Conservation (phyloP, 2,888 invertebrate genomes). For the Pollenia amentaria region DNA sequence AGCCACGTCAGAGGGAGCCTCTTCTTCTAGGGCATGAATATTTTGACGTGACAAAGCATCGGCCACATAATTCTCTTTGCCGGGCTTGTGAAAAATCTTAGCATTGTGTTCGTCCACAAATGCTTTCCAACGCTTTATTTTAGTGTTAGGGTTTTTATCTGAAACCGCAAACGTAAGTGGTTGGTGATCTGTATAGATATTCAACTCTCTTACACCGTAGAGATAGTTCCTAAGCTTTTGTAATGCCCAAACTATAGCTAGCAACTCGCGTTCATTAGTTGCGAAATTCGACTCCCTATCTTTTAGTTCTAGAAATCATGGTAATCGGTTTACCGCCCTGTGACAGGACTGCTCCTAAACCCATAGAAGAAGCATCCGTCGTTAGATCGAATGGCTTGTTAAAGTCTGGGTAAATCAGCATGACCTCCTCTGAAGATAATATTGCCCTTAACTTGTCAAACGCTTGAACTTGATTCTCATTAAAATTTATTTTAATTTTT, state of each 20-base stretch:
- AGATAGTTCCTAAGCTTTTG: too few species aligned
- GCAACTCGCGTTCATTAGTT: slow-evolving; percentile 1
- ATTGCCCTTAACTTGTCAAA: slow-evolving; percentile 64
- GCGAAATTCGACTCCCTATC: background rate
- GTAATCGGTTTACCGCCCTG: slow-evolving; percentile 30
- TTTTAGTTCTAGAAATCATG: slow-evolving; percentile 21
- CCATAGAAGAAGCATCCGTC: slow-evolving; percentile 49
- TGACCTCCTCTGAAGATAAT: slow-evolving; percentile 57
- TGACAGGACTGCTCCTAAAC: slow-evolving; percentile 58
- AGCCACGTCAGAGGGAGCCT: background rate
- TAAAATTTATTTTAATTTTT: slow-evolving; percentile 45
- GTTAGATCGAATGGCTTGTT: slow-evolving; percentile 67
- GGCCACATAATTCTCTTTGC: too few species aligned
- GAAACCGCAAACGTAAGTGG: too few species aligned
- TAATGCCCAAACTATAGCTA: background rate
- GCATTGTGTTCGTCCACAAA: too few species aligned
- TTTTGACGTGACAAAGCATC: too few species aligned
- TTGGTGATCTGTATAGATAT: too few species aligned
- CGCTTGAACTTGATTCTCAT: slow-evolving; percentile 62
- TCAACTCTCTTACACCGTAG: too few species aligned
- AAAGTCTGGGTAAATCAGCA: slow-evolving; percentile 65
- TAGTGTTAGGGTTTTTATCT: too few species aligned
- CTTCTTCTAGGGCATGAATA: too few species aligned
- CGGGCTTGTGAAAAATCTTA: too few species aligned
- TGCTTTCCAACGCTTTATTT: too few species aligned